Evolutionary conservation across 2,113 vertebrate species (phyloP).

Genomic region (Cyprinus carpio): DNA sequence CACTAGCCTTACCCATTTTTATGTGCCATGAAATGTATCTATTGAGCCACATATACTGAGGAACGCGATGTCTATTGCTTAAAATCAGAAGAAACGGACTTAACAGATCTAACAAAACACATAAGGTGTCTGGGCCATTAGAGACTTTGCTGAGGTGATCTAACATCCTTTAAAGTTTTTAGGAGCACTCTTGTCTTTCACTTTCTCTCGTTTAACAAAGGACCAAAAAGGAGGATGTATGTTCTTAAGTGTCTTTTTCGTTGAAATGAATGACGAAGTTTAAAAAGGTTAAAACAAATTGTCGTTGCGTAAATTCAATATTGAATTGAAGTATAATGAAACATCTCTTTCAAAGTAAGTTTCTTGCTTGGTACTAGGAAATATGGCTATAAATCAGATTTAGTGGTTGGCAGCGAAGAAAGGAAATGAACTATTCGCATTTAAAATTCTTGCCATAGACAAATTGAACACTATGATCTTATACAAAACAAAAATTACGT

Average conservation of each 20-base stretch:
- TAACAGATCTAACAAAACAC: constrained; percentile 63
- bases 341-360: neutral
- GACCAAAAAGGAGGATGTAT: constrained; percentile 52
- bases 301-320: constrained; percentile 19
- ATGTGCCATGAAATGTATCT: neutral
- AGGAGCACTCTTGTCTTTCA: constrained; percentile 71
- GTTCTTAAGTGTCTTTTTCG: constrained; percentile 30
- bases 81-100: constrained; percentile 62
- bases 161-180: constrained; percentile 73
- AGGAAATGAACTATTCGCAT: neutral
- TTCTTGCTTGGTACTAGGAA: neutral
- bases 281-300: constrained; percentile 6
- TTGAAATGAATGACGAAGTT: constrained; percentile 28
- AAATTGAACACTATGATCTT: neutral
- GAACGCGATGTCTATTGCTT: constrained; percentile 58
- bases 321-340: neutral
- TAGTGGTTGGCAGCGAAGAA: no score
- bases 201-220: constrained; percentile 56
- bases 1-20: neutral
- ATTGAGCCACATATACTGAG: neutral
- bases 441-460: neutral
- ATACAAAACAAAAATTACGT: neutral
- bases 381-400: neutral
- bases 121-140: constrained; percentile 66
- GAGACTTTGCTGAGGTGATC: constrained; percentile 59